A percentile compares a stretch with the other conserved stretches of the same genome.
Evolutionary conservation across 2,888 invertebrate species (phyloP).

Genomic region (Electrophaes corylata): DNA sequence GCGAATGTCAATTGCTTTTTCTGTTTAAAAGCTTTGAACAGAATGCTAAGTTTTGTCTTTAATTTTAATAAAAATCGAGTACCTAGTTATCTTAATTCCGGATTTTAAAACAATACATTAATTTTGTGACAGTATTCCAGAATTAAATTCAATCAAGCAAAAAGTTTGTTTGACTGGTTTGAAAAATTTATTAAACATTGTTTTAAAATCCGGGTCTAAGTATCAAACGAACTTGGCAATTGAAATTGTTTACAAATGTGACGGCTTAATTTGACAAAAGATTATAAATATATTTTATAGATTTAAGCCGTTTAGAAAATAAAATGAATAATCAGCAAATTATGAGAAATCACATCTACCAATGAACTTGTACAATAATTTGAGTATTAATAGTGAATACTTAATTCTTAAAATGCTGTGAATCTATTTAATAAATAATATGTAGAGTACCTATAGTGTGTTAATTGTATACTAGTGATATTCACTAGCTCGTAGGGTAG

Average conservation of each 20-base stretch:
- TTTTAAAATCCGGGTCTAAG: background rate
- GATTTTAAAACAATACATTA: background rate
- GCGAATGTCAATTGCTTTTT: constrained; percentile 4
- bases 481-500: background rate
- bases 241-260: background rate
- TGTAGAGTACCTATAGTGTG: background rate
- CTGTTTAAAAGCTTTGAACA: constrained; percentile 2
- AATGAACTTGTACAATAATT: constrained; percentile 1
- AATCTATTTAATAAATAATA: background rate
- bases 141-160: no score
- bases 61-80: background rate
- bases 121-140: background rate
- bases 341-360: constrained; percentile 2
- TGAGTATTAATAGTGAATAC: background rate
- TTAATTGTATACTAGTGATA: background rate
- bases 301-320: no score
- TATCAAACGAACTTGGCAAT: background rate
- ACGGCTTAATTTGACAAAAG: no score
- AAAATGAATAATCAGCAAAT: no score
- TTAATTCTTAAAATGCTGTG: background rate
- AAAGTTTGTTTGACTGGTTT: no score
- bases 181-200: no score
- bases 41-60: background rate
- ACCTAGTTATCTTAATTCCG: no score
- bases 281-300: no score